Evolutionary conservation across 2,113 vertebrate species (phyloP).

Genomic region (Tyto alba): DNA sequence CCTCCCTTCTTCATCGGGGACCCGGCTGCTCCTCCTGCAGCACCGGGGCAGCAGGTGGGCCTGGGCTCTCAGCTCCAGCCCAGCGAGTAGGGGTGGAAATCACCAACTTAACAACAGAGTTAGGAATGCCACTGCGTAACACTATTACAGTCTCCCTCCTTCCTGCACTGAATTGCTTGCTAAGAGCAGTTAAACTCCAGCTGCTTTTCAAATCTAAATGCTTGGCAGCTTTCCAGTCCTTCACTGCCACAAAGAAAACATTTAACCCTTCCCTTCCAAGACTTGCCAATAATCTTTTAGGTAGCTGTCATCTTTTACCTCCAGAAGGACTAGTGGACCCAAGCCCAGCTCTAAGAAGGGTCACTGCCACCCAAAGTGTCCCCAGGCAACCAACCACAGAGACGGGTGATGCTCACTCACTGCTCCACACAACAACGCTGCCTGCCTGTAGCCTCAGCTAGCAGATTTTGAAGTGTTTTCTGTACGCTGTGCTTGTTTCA

Average conservation of each 20-base stretch:
- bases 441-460: neutral
- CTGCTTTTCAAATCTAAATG: neutral
- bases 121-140: neutral
- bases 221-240: neutral
- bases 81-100: neutral
- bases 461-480: neutral
- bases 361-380: neutral
- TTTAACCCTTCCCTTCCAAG: conserved; percentile 11
- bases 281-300: neutral
- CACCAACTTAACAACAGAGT: neutral
- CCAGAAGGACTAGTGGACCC: neutral
- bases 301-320: neutral
- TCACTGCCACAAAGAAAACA: neutral
- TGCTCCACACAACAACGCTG: fast-evolving
- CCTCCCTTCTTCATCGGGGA: fast-evolving
- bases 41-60: fast-evolving
- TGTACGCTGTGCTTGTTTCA: neutral
- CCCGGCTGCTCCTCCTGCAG: too few species aligned
- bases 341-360: neutral
- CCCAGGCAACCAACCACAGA: fast-evolving
- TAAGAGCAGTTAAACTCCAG: neutral
- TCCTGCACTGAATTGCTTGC: neutral
- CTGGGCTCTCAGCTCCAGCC: neutral
- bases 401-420: neutral
- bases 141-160: neutral